phyloP scores from a whole-genome alignment of 2,797 vertebrate species.

The Dallia pectoralis region DNA sequence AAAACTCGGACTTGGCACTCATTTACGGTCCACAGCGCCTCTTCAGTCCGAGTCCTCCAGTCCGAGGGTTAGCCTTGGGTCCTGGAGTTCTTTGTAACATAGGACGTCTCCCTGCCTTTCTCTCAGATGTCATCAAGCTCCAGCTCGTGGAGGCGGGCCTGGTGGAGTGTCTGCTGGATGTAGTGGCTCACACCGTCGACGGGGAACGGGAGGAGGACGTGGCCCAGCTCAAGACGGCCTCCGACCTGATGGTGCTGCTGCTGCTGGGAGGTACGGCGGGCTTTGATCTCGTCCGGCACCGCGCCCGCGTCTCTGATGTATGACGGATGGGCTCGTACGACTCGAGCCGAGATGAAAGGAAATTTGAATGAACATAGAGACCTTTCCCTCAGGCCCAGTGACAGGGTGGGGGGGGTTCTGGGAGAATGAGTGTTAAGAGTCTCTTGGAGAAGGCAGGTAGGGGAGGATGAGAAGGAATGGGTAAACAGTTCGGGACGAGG shows the following conservation, averaged over 20 bases:
- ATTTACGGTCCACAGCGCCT: not conserved
- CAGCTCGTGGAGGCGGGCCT: constrained; percentile 96
- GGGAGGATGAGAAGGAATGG: not conserved
- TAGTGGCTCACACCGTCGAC: constrained; percentile 90
- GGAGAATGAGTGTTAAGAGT: not conserved
- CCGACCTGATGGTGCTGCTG: constrained; percentile 96
- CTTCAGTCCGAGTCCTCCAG: not conserved
- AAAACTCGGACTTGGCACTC: too few species aligned
- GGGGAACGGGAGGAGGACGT: constrained; percentile 92
- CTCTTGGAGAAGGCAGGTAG: not conserved
- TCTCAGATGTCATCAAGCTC: constrained; percentile 91
- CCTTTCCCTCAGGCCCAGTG: not conserved
- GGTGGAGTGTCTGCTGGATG: constrained; percentile 93
- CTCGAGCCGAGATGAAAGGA: not conserved
- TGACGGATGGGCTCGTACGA: not conserved
- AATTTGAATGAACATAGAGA: not conserved
- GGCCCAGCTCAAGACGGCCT: constrained; percentile 94
- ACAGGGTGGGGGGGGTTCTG: not conserved
- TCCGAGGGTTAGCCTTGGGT: not conserved
- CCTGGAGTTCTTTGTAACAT: not conserved
- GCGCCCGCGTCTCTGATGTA: not conserved
- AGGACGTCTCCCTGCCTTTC: fast-evolving
- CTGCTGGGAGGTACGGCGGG: constrained; percentile 85
- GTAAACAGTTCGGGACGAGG: not conserved
- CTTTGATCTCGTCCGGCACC: not conserved